Base-by-base conservation (phyloP, 2,113 vertebrate genomes). In the Psittacula cyanocephala region DNA sequence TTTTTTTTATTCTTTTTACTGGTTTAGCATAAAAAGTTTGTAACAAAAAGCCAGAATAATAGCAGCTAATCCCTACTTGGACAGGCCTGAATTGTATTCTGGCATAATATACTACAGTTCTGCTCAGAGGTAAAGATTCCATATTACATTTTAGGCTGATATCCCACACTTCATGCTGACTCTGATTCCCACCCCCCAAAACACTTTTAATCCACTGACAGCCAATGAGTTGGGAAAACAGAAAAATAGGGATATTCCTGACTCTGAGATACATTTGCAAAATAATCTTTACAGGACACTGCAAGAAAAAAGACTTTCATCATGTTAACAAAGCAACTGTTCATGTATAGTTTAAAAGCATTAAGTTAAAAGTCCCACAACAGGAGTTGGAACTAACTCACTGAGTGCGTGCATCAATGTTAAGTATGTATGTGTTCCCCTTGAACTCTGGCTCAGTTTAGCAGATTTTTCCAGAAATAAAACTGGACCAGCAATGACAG, bases 401-500 rank as follows among this genome's bases (percentile, higher is more conserved):
- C 7, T 33, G 43, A 81, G 59, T 86, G 83, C 12, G 9, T 88
- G 88, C 85, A 89, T 6, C 11, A 90, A 49, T 33, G 10, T 37
- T 89, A 7, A 57, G 44, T 64, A 44, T 77, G 74, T 83, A 86
- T 95, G 52, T 85, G 79, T 80, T 97, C 83, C 88, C 62, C 63
- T 81, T 93, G 71, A 96, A 96, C 59, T 70, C 28, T 97, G 96
- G 81, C 88, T 95, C 46, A 80, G n/a, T 49, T 86, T 43, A 91
- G 69, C 49, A 83, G 28, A 75, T 63, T 96, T 97, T 96, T 97
- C 95, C 89, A 96, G 94, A 92, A 96, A 95, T 88, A 97, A 97
- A 97, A 97, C 94, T 96, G 93, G 95, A 92, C 91, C 88, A 96
- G 77, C 95, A 97, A 94, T 96, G 96, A 96, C 92, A 97, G 94